phyloP scores from a whole-genome alignment of 2,888 invertebrate species.

The Metellina segmentata region DNA sequence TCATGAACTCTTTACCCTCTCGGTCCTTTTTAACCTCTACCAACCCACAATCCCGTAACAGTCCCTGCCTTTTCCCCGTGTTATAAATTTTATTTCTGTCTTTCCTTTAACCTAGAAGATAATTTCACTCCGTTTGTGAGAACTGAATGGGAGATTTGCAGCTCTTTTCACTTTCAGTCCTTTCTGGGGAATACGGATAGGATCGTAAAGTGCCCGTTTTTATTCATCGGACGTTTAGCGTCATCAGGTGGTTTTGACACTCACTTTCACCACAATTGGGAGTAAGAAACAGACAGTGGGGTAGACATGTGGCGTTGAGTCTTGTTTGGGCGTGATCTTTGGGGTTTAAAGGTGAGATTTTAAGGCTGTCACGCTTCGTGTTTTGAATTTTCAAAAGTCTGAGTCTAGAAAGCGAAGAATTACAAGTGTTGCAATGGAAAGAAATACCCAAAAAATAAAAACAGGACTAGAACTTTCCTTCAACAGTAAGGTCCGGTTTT shows the following conservation, averaged over 20 bases:
- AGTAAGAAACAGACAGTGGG: neutral
- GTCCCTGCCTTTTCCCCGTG: neutral
- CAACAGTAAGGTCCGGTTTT: too few species aligned
- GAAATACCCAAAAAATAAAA: too few species aligned
- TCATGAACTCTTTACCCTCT: constrained; percentile 5
- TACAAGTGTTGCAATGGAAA: too few species aligned
- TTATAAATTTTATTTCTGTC: neutral
- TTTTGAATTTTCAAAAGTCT: too few species aligned
- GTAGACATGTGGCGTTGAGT: neutral
- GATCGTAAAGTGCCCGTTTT: neutral
- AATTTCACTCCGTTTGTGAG: neutral
- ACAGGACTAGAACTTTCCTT: too few species aligned
- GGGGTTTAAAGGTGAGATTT: too few species aligned
- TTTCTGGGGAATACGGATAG: too few species aligned
- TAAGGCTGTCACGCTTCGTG: too few species aligned
- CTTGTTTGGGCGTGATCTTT: neutral
- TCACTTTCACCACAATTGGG: neutral
- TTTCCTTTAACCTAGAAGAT: neutral
- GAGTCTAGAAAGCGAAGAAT: too few species aligned
- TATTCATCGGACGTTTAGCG: neutral
- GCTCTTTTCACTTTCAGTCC: neutral
- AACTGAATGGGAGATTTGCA: neutral
- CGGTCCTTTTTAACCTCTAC: constrained; percentile 2
- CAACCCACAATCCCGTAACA: neutral
- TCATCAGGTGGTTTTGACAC: neutral